phyloP scores from a whole-genome alignment of 53 echinoderm and acorn worm species.

The Echinarachnius parma region DNA sequence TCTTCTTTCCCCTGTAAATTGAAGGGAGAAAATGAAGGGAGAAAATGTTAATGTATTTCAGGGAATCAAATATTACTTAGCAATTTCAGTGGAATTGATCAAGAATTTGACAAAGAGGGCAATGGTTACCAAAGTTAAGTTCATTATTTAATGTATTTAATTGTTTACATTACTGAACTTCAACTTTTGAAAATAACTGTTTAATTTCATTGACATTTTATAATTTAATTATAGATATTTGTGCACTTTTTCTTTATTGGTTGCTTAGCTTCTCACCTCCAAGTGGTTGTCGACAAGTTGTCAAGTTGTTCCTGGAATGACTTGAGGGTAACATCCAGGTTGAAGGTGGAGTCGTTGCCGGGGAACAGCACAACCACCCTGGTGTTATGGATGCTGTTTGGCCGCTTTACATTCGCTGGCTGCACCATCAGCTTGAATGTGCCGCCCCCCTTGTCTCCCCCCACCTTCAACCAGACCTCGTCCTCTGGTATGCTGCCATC shows the following conservation, averaged over 20 bases:
- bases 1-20: conserved; percentile 16
- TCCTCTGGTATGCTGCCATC: conserved; percentile 11
- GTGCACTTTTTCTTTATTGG: neutral
- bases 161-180: neutral
- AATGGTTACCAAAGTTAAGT: neutral
- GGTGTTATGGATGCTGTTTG: conserved; percentile 18
- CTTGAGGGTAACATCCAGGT: conserved; percentile 8
- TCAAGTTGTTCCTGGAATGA: conserved; percentile 1
- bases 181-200: neutral
- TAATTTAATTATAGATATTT: neutral
- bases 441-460: conserved; percentile 27
- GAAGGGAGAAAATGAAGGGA: neutral
- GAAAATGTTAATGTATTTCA: neutral
- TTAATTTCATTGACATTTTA: neutral
- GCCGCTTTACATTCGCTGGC: neutral
- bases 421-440: conserved; percentile 28
- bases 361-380: conserved; percentile 16
- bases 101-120: neutral
- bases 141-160: neutral
- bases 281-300: neutral
- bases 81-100: neutral
- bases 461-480: conserved; percentile 22
- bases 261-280: conserved; percentile 17
- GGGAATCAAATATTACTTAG: neutral
- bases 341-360: conserved; percentile 11